Evolutionary conservation across 2,888 invertebrate genomes (phyloP), one percentile per base, ranked within the genome.

Genomic region (Acrobasis repandana): DNA sequence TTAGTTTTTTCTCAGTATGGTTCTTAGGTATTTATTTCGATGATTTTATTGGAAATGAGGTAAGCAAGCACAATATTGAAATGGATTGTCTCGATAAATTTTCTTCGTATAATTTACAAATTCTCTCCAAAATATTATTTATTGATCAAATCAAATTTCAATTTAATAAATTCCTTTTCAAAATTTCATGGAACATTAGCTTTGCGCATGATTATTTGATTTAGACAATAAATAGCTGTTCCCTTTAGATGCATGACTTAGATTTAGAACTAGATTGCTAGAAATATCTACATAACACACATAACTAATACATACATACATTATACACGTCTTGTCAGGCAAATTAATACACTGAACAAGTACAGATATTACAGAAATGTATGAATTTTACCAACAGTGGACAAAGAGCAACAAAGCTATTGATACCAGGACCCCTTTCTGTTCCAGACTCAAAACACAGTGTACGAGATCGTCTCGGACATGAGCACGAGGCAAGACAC

Each of bases 381-480:
- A 72, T 77, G 68, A 76, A 73, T 90, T 70, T 71, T 74, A 73
- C 65, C 83, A 74, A 80, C 86, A 88, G 78, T 90, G 70, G 73
- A 72, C 63, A 79, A 76, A 75, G 90, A 82, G 86, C 92, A 84
- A 75, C 92, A 89, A 91, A 85, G 78, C 92, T 85, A 92, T 88
- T 93, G 91, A 93, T 85, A 88, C 84, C 86, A 93, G 93, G 91
- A 93, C 85, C 93, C 93, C 84, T 92, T 92, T 81, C 82, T 93
- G 76, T 93, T 93, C 70, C 94, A 99, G 99, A 99, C 98, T 70
- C 98, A 99, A 93, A 98, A 98, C 82, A 98, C 98, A 60, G 98
- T 99, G 72, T 99, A 99, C 88, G 99, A 99, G 93, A 96, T 99
- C 77, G 98, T 99, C 69, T 97, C 98, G 61, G 99, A 99, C 79